A percentile compares a stretch with the other conserved stretches of the same genome.
phyloP scores from a whole-genome alignment of 2,797 vertebrate species.

The Arrhamphus sclerolepis region DNA sequence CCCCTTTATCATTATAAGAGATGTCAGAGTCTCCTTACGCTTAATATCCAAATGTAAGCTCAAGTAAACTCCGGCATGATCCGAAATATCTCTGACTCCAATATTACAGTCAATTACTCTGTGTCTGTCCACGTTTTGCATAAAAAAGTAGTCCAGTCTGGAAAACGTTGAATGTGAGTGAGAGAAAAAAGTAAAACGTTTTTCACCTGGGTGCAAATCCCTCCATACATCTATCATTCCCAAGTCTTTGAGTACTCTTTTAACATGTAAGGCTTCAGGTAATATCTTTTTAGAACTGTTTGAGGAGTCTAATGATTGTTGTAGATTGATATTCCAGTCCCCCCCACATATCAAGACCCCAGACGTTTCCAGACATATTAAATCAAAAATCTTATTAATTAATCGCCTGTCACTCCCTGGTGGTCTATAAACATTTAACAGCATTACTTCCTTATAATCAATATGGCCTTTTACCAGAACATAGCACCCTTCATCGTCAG shows the following conservation, averaged over 20 bases:
- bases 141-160: too few relatives aligned
- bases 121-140: too few relatives aligned
- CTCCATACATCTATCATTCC: background rate
- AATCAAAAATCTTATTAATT: background rate
- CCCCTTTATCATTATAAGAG: too few relatives aligned
- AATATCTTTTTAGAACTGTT: background rate
- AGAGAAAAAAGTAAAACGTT: too few relatives aligned
- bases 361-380: background rate
- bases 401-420: background rate
- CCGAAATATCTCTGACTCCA: too few relatives aligned
- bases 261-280: background rate
- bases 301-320: background rate
- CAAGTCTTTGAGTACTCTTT: background rate
- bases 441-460: background rate
- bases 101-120: too few relatives aligned
- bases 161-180: too few relatives aligned
- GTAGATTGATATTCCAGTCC: background rate
- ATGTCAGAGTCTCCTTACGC: too few relatives aligned
- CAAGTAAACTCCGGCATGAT: too few relatives aligned
- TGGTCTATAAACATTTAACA: conserved; percentile 11
- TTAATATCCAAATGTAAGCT: too few relatives aligned
- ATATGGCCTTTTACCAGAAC: background rate
- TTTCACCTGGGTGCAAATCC: background rate
- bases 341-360: conserved; percentile 4
- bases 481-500: background rate